phyloP scores from a whole-genome alignment of 2,888 invertebrate genomes.

The Cataglyphis albicans region DNA sequence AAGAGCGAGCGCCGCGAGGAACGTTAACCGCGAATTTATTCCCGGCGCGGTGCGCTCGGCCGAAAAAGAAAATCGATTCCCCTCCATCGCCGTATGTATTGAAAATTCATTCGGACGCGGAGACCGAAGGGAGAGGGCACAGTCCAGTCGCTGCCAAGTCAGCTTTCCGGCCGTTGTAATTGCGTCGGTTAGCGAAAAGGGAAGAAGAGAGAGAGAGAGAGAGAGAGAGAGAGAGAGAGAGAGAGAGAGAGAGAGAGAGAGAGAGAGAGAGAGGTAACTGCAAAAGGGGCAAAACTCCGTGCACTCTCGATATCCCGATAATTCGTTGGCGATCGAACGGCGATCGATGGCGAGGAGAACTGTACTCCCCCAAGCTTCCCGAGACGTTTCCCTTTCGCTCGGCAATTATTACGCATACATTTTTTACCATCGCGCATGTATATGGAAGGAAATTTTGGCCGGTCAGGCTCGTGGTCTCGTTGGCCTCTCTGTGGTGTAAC shows the following conservation, averaged over 20 bases:
- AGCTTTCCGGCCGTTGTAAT: constrained; percentile 33
- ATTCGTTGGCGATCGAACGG: not conserved
- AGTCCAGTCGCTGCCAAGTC: constrained; percentile 49
- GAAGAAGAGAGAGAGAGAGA: not conserved
- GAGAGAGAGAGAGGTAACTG: too few species aligned
- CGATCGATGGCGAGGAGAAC: not conserved
- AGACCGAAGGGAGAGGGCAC: not conserved
- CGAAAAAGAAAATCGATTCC: constrained; percentile 69
- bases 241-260: too few species aligned
- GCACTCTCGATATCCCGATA: not conserved
- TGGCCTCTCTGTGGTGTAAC: not conserved
- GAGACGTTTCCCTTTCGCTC: not conserved
- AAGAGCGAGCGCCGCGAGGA: constrained; percentile 55
- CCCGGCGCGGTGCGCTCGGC: constrained; percentile 47
- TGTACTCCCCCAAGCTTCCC: not conserved
- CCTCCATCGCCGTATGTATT: constrained; percentile 38
- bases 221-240: too few species aligned
- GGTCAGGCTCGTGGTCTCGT: not conserved
- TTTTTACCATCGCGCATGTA: not conserved
- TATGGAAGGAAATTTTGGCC: constrained; percentile 16
- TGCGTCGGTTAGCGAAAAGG: constrained; percentile 1
- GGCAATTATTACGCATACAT: not conserved
- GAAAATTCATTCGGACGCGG: constrained; percentile 49
- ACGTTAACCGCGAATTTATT: constrained; percentile 80
- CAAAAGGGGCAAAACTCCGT: too few species aligned